These are phyloP conservation scores for Lichenostomus cassidix DNA, from an alignment of 2,113 vertebrate genomes.

Conservation along the genomic window DNA sequence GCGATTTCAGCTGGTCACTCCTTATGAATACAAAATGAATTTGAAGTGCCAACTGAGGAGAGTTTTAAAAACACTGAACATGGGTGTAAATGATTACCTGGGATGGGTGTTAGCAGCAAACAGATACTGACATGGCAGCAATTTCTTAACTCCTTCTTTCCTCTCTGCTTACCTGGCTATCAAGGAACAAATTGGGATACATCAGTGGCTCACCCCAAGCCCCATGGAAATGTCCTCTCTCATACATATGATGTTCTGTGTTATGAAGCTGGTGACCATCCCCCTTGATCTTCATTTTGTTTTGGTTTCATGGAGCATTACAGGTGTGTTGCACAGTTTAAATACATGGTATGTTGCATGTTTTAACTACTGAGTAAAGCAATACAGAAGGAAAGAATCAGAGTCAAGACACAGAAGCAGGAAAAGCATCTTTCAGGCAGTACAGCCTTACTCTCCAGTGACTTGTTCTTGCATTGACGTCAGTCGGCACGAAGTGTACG, in stretches of 20 bases:
- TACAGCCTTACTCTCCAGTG: background rate
- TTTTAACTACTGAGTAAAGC: background rate
- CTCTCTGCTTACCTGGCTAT: background rate
- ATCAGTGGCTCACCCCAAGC: background rate
- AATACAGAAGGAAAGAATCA: background rate
- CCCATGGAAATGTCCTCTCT: background rate
- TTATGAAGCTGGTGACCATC: background rate
- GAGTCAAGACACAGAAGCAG: background rate
- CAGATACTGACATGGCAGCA: background rate
- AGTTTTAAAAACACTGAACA: background rate
- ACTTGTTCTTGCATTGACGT: background rate
- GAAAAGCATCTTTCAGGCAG: background rate
- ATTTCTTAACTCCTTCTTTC: background rate
- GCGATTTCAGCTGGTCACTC: background rate
- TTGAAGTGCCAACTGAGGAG: background rate
- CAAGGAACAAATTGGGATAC: background rate
- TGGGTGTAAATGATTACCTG: background rate
- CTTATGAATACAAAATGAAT: background rate
- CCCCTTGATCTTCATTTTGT: background rate
- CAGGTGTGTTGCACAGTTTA: background rate
- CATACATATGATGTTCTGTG: background rate
- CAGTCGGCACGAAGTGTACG: background rate
- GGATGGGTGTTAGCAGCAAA: background rate
- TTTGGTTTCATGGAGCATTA: rapidly evolving
- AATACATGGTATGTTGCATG: background rate